Conservation (phyloP, 2,888 invertebrate species). For the Hirtodrosophila cameraria region DNA sequence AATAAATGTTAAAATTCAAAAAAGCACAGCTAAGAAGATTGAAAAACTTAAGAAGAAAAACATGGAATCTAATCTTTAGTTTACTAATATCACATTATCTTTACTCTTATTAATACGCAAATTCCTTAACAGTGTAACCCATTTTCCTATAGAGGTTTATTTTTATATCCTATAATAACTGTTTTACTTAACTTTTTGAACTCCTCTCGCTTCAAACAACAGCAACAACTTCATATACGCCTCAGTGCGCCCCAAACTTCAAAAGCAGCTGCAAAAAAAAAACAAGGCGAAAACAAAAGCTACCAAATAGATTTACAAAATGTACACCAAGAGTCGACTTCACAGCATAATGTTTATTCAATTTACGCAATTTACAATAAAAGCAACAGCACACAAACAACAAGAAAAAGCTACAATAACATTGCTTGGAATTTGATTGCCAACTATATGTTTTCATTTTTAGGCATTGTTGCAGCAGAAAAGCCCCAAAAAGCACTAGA, state of each 20-base stretch:
- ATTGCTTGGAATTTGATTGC: slow-evolving; percentile 65
- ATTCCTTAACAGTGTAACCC: too few relatives aligned
- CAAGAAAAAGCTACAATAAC: slow-evolving; percentile 21
- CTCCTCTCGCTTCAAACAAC: slow-evolving; percentile 37
- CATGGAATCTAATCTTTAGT: too few relatives aligned
- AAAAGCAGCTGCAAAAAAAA: slow-evolving; percentile 36
- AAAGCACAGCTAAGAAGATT: too few relatives aligned
- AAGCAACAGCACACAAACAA: slow-evolving; percentile 28
- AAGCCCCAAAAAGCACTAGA: slow-evolving; percentile 2
- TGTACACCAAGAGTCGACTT: slow-evolving; percentile 46
- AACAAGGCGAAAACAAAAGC: slow-evolving; percentile 39
- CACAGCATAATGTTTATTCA: slow-evolving; percentile 74
- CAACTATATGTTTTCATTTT: slow-evolving; percentile 56
- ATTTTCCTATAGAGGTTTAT: too few relatives aligned
- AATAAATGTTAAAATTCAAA: too few relatives aligned
- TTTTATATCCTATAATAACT: too few relatives aligned
- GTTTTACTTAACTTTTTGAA: neutral
- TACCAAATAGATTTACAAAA: slow-evolving; percentile 59
- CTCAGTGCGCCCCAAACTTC: slow-evolving; percentile 55
- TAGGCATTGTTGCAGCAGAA: slow-evolving; percentile 52
- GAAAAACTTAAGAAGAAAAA: too few relatives aligned
- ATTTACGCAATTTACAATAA: slow-evolving; percentile 76
- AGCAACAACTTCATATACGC: slow-evolving; percentile 53
- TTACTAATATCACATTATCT: too few relatives aligned
- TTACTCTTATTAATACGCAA: too few relatives aligned